phyloP scores from a whole-genome alignment of 1,140 invertebrate species.

The Tribolium castaneum region DNA sequence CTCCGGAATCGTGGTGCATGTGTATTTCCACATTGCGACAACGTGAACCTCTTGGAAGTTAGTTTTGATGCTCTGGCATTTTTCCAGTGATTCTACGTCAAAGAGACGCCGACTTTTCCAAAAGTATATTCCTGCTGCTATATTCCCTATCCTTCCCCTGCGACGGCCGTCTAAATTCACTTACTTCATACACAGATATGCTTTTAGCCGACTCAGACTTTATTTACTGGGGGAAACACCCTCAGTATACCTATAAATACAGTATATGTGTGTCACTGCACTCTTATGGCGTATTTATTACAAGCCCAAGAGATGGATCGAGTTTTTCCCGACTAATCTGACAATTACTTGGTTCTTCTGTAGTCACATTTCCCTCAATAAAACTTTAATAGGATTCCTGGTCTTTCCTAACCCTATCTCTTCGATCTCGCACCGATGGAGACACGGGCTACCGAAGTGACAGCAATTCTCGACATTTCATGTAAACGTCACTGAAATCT shows the following conservation, averaged over 20 bases:
- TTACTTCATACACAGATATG: constrained; percentile 62
- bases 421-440: not conserved
- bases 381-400: not conserved
- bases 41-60: constrained; percentile 38
- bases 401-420: not conserved
- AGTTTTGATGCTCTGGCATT: constrained; percentile 51
- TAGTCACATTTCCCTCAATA: no score
- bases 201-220: constrained; percentile 59
- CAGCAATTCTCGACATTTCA: constrained; percentile 16
- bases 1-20: constrained; percentile 20
- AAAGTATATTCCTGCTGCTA: constrained; percentile 50
- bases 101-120: constrained; percentile 44
- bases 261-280: constrained; percentile 51
- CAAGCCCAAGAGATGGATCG: constrained; percentile 23
- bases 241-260: constrained; percentile 53
- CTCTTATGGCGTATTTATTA: constrained; percentile 43
- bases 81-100: constrained; percentile 44
- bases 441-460: constrained; percentile 8
- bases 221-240: constrained; percentile 57
- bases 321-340: not conserved
- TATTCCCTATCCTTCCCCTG: constrained; percentile 32
- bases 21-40: constrained; percentile 30
- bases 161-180: constrained; percentile 57
- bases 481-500: not conserved
- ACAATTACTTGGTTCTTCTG: not conserved